Evolutionary conservation across 2,888 invertebrate genomes (phyloP).

Genomic region (Eupsilia transversa): DNA sequence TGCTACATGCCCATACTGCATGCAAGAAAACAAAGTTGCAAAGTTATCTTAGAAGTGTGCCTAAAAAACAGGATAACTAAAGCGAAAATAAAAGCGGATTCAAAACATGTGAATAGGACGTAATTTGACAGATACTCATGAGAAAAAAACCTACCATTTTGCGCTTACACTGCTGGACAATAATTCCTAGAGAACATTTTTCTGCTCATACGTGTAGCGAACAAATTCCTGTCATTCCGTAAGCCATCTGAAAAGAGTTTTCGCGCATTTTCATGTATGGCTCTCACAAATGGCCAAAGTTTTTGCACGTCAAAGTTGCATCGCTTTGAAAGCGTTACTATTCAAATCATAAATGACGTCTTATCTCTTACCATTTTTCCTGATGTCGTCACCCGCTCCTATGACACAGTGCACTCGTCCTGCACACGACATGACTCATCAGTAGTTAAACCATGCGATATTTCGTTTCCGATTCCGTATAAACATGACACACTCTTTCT

Average conservation of each 20-base stretch:
- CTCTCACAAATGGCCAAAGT: neutral
- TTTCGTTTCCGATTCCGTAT: constrained; percentile 20
- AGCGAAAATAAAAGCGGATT: neutral
- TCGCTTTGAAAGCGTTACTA: neutral
- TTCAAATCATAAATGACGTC: neutral
- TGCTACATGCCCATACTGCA: neutral
- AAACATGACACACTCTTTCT: constrained; percentile 38
- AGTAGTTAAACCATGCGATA: constrained; percentile 15
- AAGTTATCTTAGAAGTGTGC: neutral
- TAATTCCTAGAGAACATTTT: neutral
- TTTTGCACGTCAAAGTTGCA: neutral
- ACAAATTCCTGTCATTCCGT: neutral
- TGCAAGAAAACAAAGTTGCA: neutral
- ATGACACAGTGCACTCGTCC: constrained; percentile 23
- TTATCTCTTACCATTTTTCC: constrained; percentile 9
- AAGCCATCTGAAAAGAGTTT: neutral
- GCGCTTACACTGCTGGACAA: neutral
- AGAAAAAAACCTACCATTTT: neutral
- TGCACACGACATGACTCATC: constrained; percentile 33
- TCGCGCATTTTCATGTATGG: neutral
- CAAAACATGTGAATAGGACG: neutral
- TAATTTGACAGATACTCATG: neutral
- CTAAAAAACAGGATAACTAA: neutral
- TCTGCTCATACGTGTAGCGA: neutral
- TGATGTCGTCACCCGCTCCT: constrained; percentile 34